phyloP scores from a whole-genome alignment of 2,113 vertebrate species.

The Nipponia nippon region DNA sequence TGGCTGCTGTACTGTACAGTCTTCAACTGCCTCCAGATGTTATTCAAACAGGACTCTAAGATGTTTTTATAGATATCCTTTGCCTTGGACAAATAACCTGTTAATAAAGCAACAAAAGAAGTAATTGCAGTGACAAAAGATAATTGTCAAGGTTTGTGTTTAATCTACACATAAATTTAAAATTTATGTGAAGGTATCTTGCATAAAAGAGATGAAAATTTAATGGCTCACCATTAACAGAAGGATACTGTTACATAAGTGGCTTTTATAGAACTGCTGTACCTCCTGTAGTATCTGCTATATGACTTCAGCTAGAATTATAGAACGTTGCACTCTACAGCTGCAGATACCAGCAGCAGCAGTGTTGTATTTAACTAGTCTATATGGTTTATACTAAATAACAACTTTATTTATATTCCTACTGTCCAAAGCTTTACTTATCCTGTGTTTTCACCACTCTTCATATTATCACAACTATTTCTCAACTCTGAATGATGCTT shows the following conservation, averaged over 20 bases:
- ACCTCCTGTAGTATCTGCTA: not conserved
- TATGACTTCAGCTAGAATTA: not conserved
- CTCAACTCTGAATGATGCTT: not conserved
- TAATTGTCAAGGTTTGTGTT: not conserved
- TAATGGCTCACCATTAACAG: not conserved
- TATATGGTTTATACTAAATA: not conserved
- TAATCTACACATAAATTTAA: not conserved
- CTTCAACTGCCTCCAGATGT: slow-evolving; percentile 80
- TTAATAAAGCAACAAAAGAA: slow-evolving; percentile 40
- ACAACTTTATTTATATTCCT: not conserved
- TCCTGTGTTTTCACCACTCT: not conserved
- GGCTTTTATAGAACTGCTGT: not conserved
- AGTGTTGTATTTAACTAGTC: not conserved
- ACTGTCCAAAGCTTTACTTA: not conserved
- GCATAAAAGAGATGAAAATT: not conserved
- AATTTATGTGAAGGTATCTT: not conserved
- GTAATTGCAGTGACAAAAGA: not conserved
- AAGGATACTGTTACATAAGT: not conserved
- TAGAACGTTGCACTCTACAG: not conserved
- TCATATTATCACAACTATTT: not conserved
- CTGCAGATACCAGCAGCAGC: not conserved
- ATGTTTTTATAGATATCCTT: slow-evolving; percentile 73
- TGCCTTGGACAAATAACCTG: slow-evolving; percentile 85
- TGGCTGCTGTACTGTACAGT: slow-evolving; percentile 80
- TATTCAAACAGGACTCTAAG: slow-evolving; percentile 74